phyloP scores from a whole-genome alignment of 2,888 invertebrate genomes.

The Lasius platythorax region DNA sequence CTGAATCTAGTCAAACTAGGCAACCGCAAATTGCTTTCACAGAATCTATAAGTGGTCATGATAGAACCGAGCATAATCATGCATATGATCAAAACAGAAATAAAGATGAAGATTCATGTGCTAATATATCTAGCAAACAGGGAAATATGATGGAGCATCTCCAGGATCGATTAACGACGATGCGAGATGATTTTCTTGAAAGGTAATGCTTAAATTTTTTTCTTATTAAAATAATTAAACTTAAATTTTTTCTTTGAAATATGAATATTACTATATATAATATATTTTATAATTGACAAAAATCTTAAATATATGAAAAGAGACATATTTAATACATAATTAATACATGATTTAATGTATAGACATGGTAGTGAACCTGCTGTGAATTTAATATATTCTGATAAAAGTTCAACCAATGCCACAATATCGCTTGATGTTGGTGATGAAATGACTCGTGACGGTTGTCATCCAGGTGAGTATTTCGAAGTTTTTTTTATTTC shows the following conservation, averaged over 20 bases:
- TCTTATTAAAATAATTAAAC: neutral
- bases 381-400: constrained; percentile 88
- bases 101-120: constrained; percentile 65
- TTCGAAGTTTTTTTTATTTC: neutral
- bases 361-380: constrained; percentile 88
- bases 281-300: constrained; percentile 23
- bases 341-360: constrained; percentile 49
- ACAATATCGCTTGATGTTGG: constrained; percentile 87
- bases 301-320: neutral
- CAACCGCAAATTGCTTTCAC: constrained; percentile 74
- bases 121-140: constrained; percentile 73
- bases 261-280: neutral
- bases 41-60: constrained; percentile 76
- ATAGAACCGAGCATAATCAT: constrained; percentile 60
- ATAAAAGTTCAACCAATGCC: constrained; percentile 89
- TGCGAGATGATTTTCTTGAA: constrained; percentile 88
- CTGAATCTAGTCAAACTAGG: constrained; percentile 82
- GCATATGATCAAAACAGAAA: constrained; percentile 66
- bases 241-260: neutral
- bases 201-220: constrained; percentile 79
- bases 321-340: constrained; percentile 19
- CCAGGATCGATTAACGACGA: constrained; percentile 85
- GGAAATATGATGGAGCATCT: constrained; percentile 84
- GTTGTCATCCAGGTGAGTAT: constrained; percentile 81
- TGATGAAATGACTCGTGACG: constrained; percentile 84